A percentile compares a stretch with the other conserved stretches of the same genome.
Conservation (phyloP, 2,888 invertebrate genomes). For the Andrena chrysosceles region DNA sequence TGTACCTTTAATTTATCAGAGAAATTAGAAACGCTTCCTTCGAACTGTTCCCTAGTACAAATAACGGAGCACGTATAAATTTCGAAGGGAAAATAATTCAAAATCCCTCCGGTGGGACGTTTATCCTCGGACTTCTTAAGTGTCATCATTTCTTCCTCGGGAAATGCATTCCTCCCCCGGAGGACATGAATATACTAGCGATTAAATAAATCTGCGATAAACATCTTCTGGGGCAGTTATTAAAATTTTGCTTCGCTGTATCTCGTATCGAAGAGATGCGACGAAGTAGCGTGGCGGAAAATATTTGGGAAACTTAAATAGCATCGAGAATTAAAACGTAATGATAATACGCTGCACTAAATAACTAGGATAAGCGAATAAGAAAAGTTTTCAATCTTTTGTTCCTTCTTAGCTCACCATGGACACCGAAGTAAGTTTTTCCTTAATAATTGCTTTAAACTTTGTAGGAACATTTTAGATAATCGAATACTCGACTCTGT, state of each 20-base stretch:
- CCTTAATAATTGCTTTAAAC: neutral
- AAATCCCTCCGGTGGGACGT: slow-evolving; percentile 7
- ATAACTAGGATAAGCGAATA: neutral
- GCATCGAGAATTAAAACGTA: neutral
- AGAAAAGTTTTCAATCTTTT: slow-evolving; percentile 30
- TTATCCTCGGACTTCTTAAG: slow-evolving; percentile 17
- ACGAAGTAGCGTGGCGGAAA: neutral
- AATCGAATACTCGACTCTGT: neutral
- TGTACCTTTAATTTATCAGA: neutral
- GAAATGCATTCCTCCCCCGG: slow-evolving; percentile 3
- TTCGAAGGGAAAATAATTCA: slow-evolving; percentile 30
- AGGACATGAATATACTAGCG: slow-evolving; percentile 10
- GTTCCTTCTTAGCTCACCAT: slow-evolving; percentile 63
- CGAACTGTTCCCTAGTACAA: neutral
- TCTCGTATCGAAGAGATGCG: neutral
- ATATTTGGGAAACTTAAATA: neutral
- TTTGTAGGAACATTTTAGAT: neutral
- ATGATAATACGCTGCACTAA: neutral
- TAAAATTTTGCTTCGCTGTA: slow-evolving; percentile 41
- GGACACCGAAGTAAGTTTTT: slow-evolving; percentile 68
- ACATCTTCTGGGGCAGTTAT: slow-evolving; percentile 19
- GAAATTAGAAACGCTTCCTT: neutral
- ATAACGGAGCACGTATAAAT: slow-evolving; percentile 9
- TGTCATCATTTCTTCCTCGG: slow-evolving; percentile 29
- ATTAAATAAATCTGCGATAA: slow-evolving; percentile 38